Base-by-base conservation (phyloP, 64 coral and sea anemone genomes). In the Catalaphyllia jardinei region DNA sequence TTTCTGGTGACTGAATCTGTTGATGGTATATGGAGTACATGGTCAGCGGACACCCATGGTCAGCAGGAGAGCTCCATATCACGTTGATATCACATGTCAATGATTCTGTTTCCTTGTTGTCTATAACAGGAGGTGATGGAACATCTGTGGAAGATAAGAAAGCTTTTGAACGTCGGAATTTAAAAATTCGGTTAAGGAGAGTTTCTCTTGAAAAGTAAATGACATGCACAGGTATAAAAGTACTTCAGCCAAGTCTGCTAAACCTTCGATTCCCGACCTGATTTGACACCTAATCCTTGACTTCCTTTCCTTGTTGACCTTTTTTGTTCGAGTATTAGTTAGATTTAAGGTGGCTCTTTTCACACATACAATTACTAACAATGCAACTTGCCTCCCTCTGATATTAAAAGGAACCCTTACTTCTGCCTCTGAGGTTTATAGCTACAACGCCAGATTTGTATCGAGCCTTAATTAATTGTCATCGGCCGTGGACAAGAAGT, bases 11-110 rank as follows among this genome's bases (percentile, higher is more conserved):
- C 6, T 77, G 2, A n/a, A 52, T 57, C 46, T 27, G 49, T 54
- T 20, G 38, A 20, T 55, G 55, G 50, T 79, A 55, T 54, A 79
- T 28, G 13, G 51, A 79, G 76, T 79, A 79, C 76, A 55, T 79
- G 50, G 76, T 79, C 5, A 79, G 51, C 49, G 76, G 49, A 79
- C 76, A 79, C 11, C 51, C 76, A 9, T 57, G 27, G 24, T 52
- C 76, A 1, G 19, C 51, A 25, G 46, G 76, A 25, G 20, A 24
- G 14, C 51, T 79, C 76, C 76, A 79, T n/a, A 50, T 55, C 0
- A 57, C 0, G 12, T 52, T 57, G 76, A 79, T 20, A 29, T 79
- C 24, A 10, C 51, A 29, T 10, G 49, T 10, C 25, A 25, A 52
- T 57, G 51, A 57, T 57, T 79, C 51, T 12, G 24, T 54, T 79